phyloP scores from a whole-genome alignment of 2,888 invertebrate genomes.

The Tetheella fluctuosa region DNA sequence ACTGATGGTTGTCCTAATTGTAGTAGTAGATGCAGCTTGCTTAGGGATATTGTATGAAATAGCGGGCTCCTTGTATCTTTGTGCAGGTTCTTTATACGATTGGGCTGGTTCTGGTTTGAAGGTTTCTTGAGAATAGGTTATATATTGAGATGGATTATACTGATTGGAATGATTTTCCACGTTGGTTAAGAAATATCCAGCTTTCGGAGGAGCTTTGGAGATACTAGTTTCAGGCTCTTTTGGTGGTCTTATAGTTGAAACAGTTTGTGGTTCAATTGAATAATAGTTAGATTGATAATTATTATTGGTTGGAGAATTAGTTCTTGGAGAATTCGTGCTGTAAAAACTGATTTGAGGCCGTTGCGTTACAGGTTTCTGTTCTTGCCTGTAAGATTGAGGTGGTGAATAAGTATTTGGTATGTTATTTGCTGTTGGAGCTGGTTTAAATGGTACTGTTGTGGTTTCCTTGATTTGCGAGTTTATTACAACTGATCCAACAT shows the following conservation, averaged over 20 bases:
- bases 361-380: slow-evolving; percentile 65
- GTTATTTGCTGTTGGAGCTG: slow-evolving; percentile 41
- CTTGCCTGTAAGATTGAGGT: slow-evolving; percentile 47
- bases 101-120: slow-evolving; percentile 47
- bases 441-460: slow-evolving; percentile 38
- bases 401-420: slow-evolving; percentile 53
- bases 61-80: slow-evolving; percentile 36
- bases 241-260: slow-evolving; percentile 59
- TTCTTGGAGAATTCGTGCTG: slow-evolving; percentile 69
- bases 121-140: slow-evolving; percentile 50
- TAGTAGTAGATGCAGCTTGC: slow-evolving; percentile 51
- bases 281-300: slow-evolving; percentile 67
- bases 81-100: slow-evolving; percentile 15
- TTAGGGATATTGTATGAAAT: slow-evolving; percentile 48
- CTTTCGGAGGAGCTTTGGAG: slow-evolving; percentile 48
- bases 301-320: slow-evolving; percentile 43
- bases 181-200: slow-evolving; percentile 62
- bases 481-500: slow-evolving; percentile 93
- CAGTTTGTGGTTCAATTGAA: slow-evolving; percentile 74
- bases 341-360: slow-evolving; percentile 73
- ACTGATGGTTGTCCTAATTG: slow-evolving; percentile 49
- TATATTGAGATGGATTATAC: slow-evolving; percentile 54
- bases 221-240: slow-evolving; percentile 45
- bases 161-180: slow-evolving; percentile 40
- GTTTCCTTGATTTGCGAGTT: slow-evolving; percentile 78